Evolutionary conservation across 2,797 vertebrate species (phyloP).

Genomic region (Apodemus agrarius): DNA sequence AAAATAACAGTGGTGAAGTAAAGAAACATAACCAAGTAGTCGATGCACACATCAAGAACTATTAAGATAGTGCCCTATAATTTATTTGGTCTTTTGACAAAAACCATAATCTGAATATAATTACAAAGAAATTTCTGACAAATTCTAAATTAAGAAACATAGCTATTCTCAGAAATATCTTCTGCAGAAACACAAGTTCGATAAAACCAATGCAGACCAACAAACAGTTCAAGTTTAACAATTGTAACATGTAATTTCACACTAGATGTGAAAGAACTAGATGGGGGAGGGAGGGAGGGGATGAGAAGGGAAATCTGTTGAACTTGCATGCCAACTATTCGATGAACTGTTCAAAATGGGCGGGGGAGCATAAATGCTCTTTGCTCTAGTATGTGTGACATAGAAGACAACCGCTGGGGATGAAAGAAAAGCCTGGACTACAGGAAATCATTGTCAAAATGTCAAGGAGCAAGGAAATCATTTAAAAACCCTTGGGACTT

Average conservation of each 20-base stretch:
- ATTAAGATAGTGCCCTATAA: background rate
- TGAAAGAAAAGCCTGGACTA: background rate
- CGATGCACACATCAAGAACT: background rate
- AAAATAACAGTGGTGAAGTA: background rate
- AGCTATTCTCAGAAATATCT: background rate
- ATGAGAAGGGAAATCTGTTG: background rate
- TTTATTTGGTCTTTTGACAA: background rate
- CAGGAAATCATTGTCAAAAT: background rate
- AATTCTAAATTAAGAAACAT: background rate
- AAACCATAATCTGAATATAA: background rate
- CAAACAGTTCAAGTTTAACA: background rate
- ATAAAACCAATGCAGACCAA: background rate
- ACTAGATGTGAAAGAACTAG: background rate
- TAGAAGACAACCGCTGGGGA: background rate
- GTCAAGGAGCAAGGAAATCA: background rate
- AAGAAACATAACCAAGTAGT: background rate
- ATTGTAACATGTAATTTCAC: background rate
- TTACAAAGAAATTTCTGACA: background rate
- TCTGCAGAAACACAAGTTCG: background rate
- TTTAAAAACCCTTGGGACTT: background rate
- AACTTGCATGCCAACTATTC: background rate
- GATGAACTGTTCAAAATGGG: background rate
- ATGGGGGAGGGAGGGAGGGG: background rate
- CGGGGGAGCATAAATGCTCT: background rate
- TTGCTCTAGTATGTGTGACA: too few relatives aligned